Percentiles rank a stretch among this genome's conserved stretches.
These are phyloP conservation scores for Orgyia antiqua DNA, from an alignment of 2,888 invertebrate genomes.

Conservation along the genomic window DNA sequence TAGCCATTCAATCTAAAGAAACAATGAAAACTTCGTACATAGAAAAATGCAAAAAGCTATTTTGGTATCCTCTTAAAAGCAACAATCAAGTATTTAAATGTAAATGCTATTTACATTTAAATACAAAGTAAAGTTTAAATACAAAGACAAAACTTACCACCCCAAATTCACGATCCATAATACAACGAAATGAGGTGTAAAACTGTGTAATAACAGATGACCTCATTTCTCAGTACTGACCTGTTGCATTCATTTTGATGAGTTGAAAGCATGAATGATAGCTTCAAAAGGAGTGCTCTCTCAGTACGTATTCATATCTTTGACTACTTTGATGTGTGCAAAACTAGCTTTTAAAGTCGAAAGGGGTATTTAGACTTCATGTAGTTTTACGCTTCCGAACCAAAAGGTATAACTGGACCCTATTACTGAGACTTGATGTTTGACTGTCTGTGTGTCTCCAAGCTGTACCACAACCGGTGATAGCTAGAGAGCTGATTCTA, in stretches of 20 bases:
- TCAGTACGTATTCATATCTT: slow-evolving; percentile 3
- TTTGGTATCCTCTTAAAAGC: too few species aligned
- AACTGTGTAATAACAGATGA: slow-evolving; percentile 3
- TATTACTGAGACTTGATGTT: too few species aligned
- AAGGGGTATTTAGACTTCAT: neutral
- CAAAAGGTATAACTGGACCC: too few species aligned
- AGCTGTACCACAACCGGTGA: too few species aligned
- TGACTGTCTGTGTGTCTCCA: too few species aligned
- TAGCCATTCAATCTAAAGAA: too few species aligned
- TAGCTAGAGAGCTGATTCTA: too few species aligned
- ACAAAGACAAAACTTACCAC: neutral
- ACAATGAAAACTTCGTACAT: too few species aligned
- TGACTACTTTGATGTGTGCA: neutral
- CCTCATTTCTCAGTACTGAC: slow-evolving; percentile 10
- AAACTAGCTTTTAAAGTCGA: neutral
- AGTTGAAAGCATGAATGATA: slow-evolving; percentile 7
- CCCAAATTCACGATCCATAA: neutral
- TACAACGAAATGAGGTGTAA: neutral
- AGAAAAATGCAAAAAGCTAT: too few species aligned
- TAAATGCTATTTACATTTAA: too few species aligned
- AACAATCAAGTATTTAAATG: too few species aligned
- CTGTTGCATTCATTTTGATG: slow-evolving; percentile 12
- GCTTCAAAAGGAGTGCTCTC: slow-evolving; percentile 9
- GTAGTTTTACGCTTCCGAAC: neutral
- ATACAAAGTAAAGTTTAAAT: too few species aligned